Conservation (phyloP, 2,888 invertebrate species). For the Leptinotarsa peninsularis region DNA sequence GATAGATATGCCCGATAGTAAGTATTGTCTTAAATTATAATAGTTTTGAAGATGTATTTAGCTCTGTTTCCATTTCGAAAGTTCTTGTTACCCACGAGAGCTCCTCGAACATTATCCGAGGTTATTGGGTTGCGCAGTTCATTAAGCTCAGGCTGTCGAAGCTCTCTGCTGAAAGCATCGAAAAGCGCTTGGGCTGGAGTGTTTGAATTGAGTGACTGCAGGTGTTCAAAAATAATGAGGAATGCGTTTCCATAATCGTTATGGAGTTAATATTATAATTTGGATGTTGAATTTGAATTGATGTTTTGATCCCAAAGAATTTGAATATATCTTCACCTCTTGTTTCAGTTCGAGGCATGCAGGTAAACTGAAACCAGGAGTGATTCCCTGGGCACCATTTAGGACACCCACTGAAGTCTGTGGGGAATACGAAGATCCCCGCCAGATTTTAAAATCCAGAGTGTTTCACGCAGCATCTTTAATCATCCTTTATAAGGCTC, state of each 20-base stretch:
- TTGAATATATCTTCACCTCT: background rate
- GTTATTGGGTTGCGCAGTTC: too few relatives aligned
- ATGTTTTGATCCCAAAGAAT: background rate
- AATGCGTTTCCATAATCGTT: too few relatives aligned
- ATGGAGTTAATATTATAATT: too few relatives aligned
- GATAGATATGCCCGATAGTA: slow-evolving; percentile 92
- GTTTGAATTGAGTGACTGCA: too few relatives aligned
- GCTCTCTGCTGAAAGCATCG: too few relatives aligned
- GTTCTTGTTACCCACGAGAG: too few relatives aligned
- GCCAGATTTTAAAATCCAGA: slow-evolving; percentile 71
- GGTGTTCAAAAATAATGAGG: too few relatives aligned
- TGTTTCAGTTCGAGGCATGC: slow-evolving; percentile 58
- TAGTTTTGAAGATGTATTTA: background rate
- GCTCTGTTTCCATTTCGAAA: background rate
- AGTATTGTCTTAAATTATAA: slow-evolving; percentile 64
- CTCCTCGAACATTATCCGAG: too few relatives aligned
- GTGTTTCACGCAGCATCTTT: slow-evolving; percentile 82
- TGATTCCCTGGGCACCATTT: slow-evolving; percentile 82
- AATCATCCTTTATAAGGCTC: slow-evolving; percentile 86
- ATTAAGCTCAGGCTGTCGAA: too few relatives aligned
- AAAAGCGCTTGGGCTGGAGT: too few relatives aligned
- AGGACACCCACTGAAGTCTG: slow-evolving; percentile 76
- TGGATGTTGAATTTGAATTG: too few relatives aligned
- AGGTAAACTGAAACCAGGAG: slow-evolving; percentile 61
- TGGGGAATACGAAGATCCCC: slow-evolving; percentile 76